Base-by-base conservation (phyloP, 2,113 vertebrate species). In the Clupea harengus region DNA sequence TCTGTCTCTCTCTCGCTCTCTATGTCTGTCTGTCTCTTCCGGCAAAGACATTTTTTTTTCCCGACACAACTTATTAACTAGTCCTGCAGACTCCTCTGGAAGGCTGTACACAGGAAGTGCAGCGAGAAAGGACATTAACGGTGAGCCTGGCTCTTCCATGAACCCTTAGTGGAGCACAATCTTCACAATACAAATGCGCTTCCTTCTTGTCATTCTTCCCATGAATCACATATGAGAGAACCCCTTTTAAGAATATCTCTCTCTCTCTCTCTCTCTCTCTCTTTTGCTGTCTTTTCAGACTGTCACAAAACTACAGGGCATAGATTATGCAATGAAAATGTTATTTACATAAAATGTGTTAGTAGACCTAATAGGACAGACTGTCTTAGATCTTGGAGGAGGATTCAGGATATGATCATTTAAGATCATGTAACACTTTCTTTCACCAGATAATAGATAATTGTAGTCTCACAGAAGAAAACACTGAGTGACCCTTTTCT, bases 251-350 rank as follows among this genome's bases (percentile, higher is more conserved):
- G 47, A 54, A 82, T 83, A 78, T 45, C 13, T 6, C 32, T 54
- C 60, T 50, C 32, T 72, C 45, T 84, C 45, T 45, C 44, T 44
- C 81, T 78, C 85, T 86, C 28, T 28, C 15, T 72, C 2, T 72
- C 0, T 28, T 89, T 82, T 81, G 84, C 52, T 88, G 91, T 91
- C 88, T 72, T 90, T 93, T 91, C 89, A 94, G 92, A 92, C 87
- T 46, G 85, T 91, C 91, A 92, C 92, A 94, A 93, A 95, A 95
- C 93, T 94, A 94, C 93, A 95, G 94, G 95, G 95, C 94, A 91
- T 93, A 93, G 93, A 95, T 94, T 94, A 94, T 92, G 93, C 91
- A 95, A 93, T 90, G 93, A 93, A 89, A 94, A 94, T 94, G 93
- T 85, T 89, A 90, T 93, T 39, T 39, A 39, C 39, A 39, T 39